Conservation (phyloP, 2,888 invertebrate genomes). For the Gasteruption jaculator region DNA sequence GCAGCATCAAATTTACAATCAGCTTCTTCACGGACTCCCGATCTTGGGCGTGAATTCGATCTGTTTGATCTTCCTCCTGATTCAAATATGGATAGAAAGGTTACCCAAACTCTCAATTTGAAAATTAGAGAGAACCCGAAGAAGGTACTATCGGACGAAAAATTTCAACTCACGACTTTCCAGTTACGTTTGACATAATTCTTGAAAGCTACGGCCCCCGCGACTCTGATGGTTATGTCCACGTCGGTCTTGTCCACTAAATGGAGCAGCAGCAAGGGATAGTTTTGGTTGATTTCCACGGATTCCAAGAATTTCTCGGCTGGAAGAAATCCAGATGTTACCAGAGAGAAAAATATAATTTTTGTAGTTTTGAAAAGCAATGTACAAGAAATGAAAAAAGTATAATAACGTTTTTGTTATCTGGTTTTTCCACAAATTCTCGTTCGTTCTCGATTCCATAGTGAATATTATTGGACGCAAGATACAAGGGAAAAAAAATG, state of each 20-base stretch:
- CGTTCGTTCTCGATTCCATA: no score
- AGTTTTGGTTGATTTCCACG: conserved; percentile 87
- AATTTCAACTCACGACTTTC: conserved; percentile 66
- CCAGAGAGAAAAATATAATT: conserved; percentile 17
- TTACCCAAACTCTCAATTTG: conserved; percentile 1
- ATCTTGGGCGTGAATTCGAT: conserved; percentile 78
- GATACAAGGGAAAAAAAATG: no score
- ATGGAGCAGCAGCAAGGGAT: conserved; percentile 79
- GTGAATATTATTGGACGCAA: no score
- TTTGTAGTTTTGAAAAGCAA: conserved; percentile 6
- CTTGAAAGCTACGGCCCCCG: conserved; percentile 92
- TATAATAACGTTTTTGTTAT: no score
- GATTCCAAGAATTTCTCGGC: conserved; percentile 91
- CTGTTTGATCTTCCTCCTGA: conserved; percentile 71
- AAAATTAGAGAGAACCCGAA: background rate
- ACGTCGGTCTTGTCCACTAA: conserved; percentile 79
- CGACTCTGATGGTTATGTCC: conserved; percentile 77
- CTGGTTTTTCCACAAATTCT: no score
- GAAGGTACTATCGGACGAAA: conserved; percentile 3
- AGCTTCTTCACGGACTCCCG: conserved; percentile 75
- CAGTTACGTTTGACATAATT: conserved; percentile 96
- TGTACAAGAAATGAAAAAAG: conserved; percentile 12
- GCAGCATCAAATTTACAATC: conserved; percentile 90
- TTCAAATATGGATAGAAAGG: conserved; percentile 19
- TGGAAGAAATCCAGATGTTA: no score